Evolutionary conservation across 2,797 vertebrate genomes (phyloP).

Genomic region (Myotis planiceps): DNA sequence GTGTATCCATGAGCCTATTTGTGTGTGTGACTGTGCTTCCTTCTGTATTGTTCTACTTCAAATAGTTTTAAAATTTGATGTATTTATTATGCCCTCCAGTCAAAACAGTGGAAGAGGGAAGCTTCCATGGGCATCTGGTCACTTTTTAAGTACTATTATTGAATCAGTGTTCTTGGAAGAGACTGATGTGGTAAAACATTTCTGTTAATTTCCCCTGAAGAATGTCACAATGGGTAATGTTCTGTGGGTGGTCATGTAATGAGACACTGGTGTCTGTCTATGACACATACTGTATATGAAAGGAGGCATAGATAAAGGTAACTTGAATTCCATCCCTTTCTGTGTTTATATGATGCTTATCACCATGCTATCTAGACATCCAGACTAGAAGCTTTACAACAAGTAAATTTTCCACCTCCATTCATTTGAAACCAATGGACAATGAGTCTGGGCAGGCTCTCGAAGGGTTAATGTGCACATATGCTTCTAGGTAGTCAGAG

Average conservation of each 20-base stretch:
- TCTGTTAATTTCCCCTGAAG: slow-evolving; percentile 76
- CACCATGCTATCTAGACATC: slow-evolving; percentile 69
- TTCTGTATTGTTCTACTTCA: slow-evolving; percentile 5
- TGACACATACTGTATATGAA: slow-evolving; percentile 79
- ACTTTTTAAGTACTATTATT: slow-evolving; percentile 73
- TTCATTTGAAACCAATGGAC: slow-evolving; percentile 51
- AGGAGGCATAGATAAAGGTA: slow-evolving; percentile 79
- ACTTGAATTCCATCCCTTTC: slow-evolving; percentile 75
- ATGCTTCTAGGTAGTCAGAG: slow-evolving; percentile 22
- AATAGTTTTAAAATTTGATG: slow-evolving; percentile 51
- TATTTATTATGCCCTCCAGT: slow-evolving; percentile 62
- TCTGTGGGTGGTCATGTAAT: slow-evolving; percentile 81
- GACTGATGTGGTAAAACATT: slow-evolving; percentile 70
- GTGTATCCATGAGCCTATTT: neutral
- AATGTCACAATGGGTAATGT: slow-evolving; percentile 75
- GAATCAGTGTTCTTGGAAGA: slow-evolving; percentile 71
- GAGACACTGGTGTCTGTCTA: slow-evolving; percentile 80
- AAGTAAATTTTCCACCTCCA: slow-evolving; percentile 61
- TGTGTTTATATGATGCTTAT: slow-evolving; percentile 81
- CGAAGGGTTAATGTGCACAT: slow-evolving; percentile 43
- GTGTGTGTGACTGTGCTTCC: neutral
- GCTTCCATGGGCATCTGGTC: slow-evolving; percentile 62
- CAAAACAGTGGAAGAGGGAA: slow-evolving; percentile 48
- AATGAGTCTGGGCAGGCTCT: neutral
- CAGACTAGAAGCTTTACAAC: slow-evolving; percentile 66